These are phyloP conservation scores for Neomicropteryx cornuta DNA, from an alignment of 1,140 invertebrate genomes.

Conservation along the genomic window DNA sequence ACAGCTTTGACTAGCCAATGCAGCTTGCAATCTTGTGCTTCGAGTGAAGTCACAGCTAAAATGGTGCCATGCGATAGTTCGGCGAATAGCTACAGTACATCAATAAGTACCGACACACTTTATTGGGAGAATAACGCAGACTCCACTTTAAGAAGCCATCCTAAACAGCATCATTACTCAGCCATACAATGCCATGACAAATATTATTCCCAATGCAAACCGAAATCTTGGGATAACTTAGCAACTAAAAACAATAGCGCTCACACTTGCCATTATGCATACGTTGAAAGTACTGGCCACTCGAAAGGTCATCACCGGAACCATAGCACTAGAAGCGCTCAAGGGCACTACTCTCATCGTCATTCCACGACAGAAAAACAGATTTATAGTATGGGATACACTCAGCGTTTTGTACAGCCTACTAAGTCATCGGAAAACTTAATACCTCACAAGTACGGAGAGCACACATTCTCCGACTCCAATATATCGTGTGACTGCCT, in stretches of 20 bases:
- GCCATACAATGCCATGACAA: constrained; percentile 39
- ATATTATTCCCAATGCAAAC: constrained; percentile 49
- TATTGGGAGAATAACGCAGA: constrained; percentile 55
- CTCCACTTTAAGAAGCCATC: constrained; percentile 13
- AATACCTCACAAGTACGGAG: constrained; percentile 46
- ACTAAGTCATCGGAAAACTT: constrained; percentile 72
- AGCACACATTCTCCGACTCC: constrained; percentile 47
- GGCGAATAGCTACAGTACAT: constrained; percentile 67
- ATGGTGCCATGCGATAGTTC: constrained; percentile 50
- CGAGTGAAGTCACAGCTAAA: constrained; percentile 51
- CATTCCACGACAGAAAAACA: constrained; percentile 37
- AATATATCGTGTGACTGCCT: constrained; percentile 56
- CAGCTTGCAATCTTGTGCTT: constrained; percentile 68
- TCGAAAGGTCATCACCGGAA: constrained; percentile 35
- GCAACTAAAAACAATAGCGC: constrained; percentile 72
- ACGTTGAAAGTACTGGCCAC: constrained; percentile 52
- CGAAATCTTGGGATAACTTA: constrained; percentile 80
- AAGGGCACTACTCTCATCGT: constrained; percentile 39
- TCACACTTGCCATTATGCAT: constrained; percentile 76
- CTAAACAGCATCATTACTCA: constrained; percentile 28
- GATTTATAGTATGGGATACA: constrained; percentile 35
- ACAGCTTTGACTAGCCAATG: constrained; percentile 60
- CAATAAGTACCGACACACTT: constrained; percentile 70
- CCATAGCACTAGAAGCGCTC: constrained; percentile 30
- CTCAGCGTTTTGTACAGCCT: constrained; percentile 29